These are phyloP conservation scores for Salticus scenicus DNA, from an alignment of 2,888 invertebrate species.

Conservation along the genomic window DNA sequence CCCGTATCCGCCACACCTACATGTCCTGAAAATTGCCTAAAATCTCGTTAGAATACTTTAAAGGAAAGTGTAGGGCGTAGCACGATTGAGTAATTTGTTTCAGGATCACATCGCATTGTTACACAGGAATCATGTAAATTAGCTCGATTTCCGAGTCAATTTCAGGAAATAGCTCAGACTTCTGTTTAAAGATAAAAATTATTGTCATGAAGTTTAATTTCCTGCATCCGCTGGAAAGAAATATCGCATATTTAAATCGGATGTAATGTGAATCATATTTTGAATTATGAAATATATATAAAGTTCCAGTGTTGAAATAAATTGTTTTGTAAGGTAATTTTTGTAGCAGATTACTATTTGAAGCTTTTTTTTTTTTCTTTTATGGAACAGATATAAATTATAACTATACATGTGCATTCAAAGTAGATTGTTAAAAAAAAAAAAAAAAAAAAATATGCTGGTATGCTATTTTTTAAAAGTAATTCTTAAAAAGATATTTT, in stretches of 20 bases:
- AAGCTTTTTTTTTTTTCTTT: no score
- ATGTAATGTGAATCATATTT: background rate
- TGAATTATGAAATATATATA: no score
- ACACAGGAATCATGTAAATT: conserved; percentile 37
- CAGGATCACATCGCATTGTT: conserved; percentile 1
- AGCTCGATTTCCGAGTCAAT: conserved; percentile 10
- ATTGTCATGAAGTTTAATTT: conserved; percentile 40
- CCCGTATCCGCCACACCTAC: background rate
- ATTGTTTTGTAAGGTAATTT: no score
- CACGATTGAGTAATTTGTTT: conserved; percentile 62
- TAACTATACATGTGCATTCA: no score
- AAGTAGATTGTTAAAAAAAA: no score
- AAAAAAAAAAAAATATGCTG: no score
- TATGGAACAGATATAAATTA: no score
- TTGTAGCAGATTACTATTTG: no score
- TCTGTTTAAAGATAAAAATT: conserved; percentile 38
- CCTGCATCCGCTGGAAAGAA: background rate
- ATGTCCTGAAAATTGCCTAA: background rate
- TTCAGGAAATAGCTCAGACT: conserved; percentile 15
- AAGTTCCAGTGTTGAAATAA: no score
- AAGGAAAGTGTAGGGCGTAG: background rate
- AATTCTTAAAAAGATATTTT: no score
- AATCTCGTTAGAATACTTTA: background rate
- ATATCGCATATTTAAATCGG: background rate
- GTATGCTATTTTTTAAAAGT: no score